A percentile compares a stretch with the other conserved stretches of the same genome.
Evolutionary conservation across 2,113 vertebrate genomes (phyloP).

Genomic region (Panthera uncia): DNA sequence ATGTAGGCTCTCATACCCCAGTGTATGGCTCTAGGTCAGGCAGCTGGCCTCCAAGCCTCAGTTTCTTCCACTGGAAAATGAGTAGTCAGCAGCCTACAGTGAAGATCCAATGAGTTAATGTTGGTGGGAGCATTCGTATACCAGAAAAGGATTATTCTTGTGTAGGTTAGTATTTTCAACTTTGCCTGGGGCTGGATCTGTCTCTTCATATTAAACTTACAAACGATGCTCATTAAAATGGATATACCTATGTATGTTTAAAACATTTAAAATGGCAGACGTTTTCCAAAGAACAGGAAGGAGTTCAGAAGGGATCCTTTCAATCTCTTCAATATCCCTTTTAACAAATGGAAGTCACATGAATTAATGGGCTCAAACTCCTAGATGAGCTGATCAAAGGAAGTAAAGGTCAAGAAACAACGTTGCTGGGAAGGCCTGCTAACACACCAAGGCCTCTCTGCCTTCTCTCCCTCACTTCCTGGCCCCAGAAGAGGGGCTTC

Average conservation of each 20-base stretch:
- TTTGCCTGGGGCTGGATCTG: background rate
- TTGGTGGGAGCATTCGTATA: constrained; percentile 37
- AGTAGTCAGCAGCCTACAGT: background rate
- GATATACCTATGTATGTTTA: background rate
- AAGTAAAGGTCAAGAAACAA: background rate
- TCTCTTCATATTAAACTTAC: constrained; percentile 43
- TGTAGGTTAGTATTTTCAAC: background rate
- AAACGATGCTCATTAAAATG: constrained; percentile 1
- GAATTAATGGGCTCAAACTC: background rate
- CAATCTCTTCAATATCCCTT: background rate
- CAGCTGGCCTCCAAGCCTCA: background rate
- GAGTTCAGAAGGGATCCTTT: background rate
- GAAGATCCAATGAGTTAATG: background rate
- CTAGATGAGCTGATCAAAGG: background rate
- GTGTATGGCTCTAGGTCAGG: background rate
- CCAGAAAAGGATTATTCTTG: background rate
- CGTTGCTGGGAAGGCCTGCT: background rate
- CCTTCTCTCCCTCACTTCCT: background rate
- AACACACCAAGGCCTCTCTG: background rate
- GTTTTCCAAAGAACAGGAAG: background rate
- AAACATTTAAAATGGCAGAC: background rate
- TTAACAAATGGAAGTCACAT: constrained; percentile 11
- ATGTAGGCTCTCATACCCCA: background rate
- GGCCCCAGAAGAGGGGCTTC: background rate
- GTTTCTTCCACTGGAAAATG: background rate